Conservation (phyloP, 1,140 invertebrate genomes). For the Papilio polytes region DNA sequence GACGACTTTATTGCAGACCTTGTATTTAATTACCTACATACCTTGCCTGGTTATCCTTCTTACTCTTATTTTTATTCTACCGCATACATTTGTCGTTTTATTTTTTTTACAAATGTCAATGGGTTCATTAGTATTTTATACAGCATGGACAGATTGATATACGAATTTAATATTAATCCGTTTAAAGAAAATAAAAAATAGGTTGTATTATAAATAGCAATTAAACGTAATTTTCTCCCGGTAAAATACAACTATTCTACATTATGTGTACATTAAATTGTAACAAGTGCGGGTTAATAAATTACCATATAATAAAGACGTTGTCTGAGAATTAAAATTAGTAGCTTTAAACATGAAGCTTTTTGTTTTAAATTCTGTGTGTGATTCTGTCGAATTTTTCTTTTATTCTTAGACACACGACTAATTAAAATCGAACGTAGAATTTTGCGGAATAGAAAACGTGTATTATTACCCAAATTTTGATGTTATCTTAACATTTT, state of each 20-base stretch:
- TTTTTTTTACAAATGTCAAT: slow-evolving; percentile 10
- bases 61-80: slow-evolving; percentile 20
- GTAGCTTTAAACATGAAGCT: not conserved
- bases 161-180: slow-evolving; percentile 3
- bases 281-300: not conserved
- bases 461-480: not conserved
- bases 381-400: not conserved
- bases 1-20: slow-evolving; percentile 46
- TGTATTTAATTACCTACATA: slow-evolving; percentile 34
- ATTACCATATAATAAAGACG: not conserved
- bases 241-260: not conserved
- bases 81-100: not conserved
- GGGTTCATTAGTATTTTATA: not conserved
- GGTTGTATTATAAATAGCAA: not conserved
- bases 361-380: not conserved
- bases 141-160: not conserved
- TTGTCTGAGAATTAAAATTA: not conserved
- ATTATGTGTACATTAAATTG: slow-evolving; percentile 17
- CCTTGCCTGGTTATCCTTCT: slow-evolving; percentile 5
- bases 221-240: not conserved
- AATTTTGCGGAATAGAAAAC: not conserved
- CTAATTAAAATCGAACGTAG: not conserved
- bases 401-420: not conserved
- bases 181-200: not conserved
- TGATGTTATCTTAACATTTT: not conserved